These are phyloP conservation scores for Enteromius radiatus DNA, from an alignment of 2,797 vertebrate genomes.

Conservation along the genomic window DNA sequence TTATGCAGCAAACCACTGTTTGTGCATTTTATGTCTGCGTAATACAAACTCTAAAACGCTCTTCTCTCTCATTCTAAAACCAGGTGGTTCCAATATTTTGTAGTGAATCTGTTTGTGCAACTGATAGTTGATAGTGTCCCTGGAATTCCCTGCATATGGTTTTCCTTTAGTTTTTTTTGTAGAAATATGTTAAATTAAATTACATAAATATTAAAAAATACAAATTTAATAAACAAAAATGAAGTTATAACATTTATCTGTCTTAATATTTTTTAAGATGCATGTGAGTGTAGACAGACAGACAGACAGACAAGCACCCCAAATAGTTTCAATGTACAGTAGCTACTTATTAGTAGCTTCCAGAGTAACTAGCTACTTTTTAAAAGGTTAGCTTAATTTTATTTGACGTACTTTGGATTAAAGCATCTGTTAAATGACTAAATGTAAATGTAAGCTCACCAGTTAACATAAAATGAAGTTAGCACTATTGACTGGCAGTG, in stretches of 20 bases:
- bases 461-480: background rate
- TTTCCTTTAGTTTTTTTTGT: background rate
- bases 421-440: background rate
- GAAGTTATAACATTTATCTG: background rate
- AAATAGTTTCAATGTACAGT: too few species aligned
- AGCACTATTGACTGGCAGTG: background rate
- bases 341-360: background rate
- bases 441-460: background rate
- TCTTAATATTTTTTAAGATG: too few species aligned
- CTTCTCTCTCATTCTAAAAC: background rate
- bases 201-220: background rate
- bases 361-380: background rate
- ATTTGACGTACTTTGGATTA: background rate
- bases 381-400: background rate
- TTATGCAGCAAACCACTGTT: background rate
- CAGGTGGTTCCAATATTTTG: background rate
- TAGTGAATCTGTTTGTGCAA: background rate
- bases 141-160: background rate
- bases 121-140: background rate
- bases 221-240: background rate
- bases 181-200: background rate
- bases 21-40: too few species aligned
- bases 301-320: too few species aligned
- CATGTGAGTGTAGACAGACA: too few species aligned
- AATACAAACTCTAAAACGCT: background rate